Conservation (phyloP, 2,888 invertebrate species). For the Beris chalybata region DNA sequence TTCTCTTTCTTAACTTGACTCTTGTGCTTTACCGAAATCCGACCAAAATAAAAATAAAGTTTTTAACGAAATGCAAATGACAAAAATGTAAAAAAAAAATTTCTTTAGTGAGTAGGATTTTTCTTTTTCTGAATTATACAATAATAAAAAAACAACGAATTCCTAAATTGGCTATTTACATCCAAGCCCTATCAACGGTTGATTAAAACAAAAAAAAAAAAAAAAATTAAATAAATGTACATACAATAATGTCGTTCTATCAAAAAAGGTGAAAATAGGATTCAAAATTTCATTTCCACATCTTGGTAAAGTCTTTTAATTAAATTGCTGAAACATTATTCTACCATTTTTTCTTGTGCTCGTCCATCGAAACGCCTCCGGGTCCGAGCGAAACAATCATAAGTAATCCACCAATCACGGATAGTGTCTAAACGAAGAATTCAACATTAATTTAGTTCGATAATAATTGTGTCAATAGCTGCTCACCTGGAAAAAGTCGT, state of each 20-base stretch:
- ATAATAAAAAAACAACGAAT: slow-evolving; percentile 28
- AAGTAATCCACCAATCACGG: slow-evolving; percentile 96
- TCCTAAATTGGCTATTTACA: slow-evolving; percentile 15
- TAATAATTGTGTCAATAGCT: not conserved
- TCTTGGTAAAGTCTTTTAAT: slow-evolving; percentile 29
- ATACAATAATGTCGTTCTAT: slow-evolving; percentile 1
- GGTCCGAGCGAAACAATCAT: slow-evolving; percentile 99
- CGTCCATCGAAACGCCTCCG: slow-evolving; percentile 99
- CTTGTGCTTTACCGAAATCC: slow-evolving; percentile 16
- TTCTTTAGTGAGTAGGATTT: slow-evolving; percentile 20
- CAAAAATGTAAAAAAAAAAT: slow-evolving; percentile 15
- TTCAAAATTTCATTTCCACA: slow-evolving; percentile 28
- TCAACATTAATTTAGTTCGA: not conserved
- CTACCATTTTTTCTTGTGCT: slow-evolving; percentile 94
- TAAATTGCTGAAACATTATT: slow-evolving; percentile 34
- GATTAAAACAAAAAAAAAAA: slow-evolving; percentile 16
- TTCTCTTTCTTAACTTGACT: slow-evolving; percentile 3
- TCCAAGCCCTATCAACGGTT: slow-evolving; percentile 17
- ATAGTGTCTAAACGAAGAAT: slow-evolving; percentile 75
- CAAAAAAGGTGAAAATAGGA: slow-evolving; percentile 17
- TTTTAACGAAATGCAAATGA: slow-evolving; percentile 16
- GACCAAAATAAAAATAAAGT: slow-evolving; percentile 2
- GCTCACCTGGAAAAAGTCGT: slow-evolving; percentile 98
- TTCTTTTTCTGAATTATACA: slow-evolving; percentile 15
- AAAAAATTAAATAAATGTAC: slow-evolving; percentile 25